A percentile compares a stretch with the other conserved stretches of the same genome.
Evolutionary conservation across 2,888 invertebrate species (phyloP).

Genomic region (Nymphalis polychloros): DNA sequence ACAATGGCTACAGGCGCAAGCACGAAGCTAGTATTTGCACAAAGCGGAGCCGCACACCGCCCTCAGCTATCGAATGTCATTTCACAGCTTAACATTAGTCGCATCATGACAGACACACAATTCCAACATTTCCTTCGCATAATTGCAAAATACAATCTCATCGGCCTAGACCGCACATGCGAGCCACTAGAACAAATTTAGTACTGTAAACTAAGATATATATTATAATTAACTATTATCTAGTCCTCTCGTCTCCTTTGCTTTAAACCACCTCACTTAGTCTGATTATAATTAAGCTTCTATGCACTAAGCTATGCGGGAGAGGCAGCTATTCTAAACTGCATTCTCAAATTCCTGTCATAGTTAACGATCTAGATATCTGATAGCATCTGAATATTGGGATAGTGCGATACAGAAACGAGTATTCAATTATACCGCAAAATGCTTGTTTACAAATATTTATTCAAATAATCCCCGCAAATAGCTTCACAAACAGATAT

Average conservation of each 20-base stretch:
- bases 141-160: slow-evolving; percentile 39
- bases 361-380: slow-evolving; percentile 59
- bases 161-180: slow-evolving; percentile 24
- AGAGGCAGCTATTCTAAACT: slow-evolving; percentile 49
- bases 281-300: slow-evolving; percentile 26
- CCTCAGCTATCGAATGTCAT: slow-evolving; percentile 67
- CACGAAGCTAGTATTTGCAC: slow-evolving; percentile 64
- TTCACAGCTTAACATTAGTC: slow-evolving; percentile 67
- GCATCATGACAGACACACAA: slow-evolving; percentile 59
- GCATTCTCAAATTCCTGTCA: slow-evolving; percentile 63
- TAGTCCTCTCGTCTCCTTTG: slow-evolving; percentile 1
- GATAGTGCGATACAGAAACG: slow-evolving; percentile 53
- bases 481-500: slow-evolving; percentile 10
- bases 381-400: slow-evolving; percentile 55
- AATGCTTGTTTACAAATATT: slow-evolving; percentile 61
- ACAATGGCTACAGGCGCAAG: slow-evolving; percentile 49
- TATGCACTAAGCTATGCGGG: slow-evolving; percentile 34
- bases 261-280: background rate
- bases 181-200: background rate
- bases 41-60: slow-evolving; percentile 66
- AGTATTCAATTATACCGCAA: slow-evolving; percentile 57
- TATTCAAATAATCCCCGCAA: slow-evolving; percentile 46
- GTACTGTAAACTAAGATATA: background rate
- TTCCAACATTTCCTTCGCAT: slow-evolving; percentile 42
- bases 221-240: background rate